phyloP scores from a whole-genome alignment of 2,113 vertebrate species.

The Limnothrissa miodon region DNA sequence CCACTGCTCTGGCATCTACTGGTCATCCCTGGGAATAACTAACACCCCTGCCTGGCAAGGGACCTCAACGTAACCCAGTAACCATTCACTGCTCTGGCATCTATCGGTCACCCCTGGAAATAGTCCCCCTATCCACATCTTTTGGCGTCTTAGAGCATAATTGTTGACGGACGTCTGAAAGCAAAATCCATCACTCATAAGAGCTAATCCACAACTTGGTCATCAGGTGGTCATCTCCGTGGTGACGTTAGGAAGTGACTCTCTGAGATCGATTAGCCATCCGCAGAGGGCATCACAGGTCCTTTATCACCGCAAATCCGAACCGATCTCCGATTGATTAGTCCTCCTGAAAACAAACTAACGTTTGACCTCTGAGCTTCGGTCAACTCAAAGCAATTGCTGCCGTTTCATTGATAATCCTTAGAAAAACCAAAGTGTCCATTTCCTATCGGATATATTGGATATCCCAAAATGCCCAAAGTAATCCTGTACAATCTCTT shows the following conservation, averaged over 20 bases:
- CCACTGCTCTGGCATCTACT: background rate
- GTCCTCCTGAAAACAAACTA: background rate
- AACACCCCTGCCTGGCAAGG: background rate
- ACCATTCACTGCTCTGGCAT: background rate
- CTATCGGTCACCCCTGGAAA: background rate
- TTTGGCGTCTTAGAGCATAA: background rate
- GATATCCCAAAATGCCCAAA: slow-evolving; percentile 7
- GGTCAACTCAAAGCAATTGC: background rate
- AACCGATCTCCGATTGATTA: background rate
- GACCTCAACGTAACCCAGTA: background rate
- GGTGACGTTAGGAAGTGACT: background rate
- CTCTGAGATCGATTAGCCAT: background rate
- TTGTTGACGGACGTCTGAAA: too few species aligned
- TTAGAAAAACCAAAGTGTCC: slow-evolving; percentile 10
- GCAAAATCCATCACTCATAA: background rate
- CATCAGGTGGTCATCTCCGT: background rate
- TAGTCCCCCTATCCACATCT: too few species aligned
- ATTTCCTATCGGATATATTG: background rate
- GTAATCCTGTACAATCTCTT: background rate
- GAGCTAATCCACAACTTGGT: too few species aligned
- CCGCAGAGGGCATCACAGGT: too few species aligned
- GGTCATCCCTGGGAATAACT: background rate
- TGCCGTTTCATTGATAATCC: background rate
- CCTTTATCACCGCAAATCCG: too few species aligned
- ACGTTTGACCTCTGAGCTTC: background rate